Conservation (phyloP, 1,140 invertebrate genomes). For the Neodiprion pinetum region DNA sequence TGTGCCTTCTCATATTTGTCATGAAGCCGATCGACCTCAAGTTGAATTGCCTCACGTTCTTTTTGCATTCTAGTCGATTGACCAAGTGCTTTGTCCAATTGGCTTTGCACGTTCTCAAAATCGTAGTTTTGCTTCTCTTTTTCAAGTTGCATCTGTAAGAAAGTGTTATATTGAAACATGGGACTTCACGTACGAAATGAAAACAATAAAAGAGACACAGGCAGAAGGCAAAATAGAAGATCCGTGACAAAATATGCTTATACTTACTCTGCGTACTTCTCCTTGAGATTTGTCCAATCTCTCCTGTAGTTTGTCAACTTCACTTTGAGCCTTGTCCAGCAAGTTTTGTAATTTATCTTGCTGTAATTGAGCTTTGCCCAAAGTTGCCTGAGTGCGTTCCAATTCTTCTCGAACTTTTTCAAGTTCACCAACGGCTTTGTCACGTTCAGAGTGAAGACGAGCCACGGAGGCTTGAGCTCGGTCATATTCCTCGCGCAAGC, state of each 20-base stretch:
- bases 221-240: not conserved
- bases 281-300: conserved; percentile 80
- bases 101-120: conserved; percentile 87
- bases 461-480: conserved; percentile 76
- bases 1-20: conserved; percentile 91
- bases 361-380: conserved; percentile 88
- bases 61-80: conserved; percentile 87
- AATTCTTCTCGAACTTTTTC: conserved; percentile 91
- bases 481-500: conserved; percentile 89
- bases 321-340: conserved; percentile 87
- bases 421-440: conserved; percentile 82
- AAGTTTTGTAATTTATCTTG: conserved; percentile 89
- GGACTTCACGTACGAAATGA: not conserved
- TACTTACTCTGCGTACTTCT: conserved; percentile 80
- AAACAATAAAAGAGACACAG: not conserved
- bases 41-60: conserved; percentile 83
- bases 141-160: conserved; percentile 81
- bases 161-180: not conserved
- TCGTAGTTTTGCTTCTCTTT: conserved; percentile 89
- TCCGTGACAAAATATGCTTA: conserved; percentile 9
- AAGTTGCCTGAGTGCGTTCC: conserved; percentile 85
- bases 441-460: conserved; percentile 85
- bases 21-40: conserved; percentile 84
- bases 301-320: conserved; percentile 90
- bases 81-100: conserved; percentile 87